phyloP scores from a whole-genome alignment of 2,888 invertebrate species.

The Drosophila niveifrons region DNA sequence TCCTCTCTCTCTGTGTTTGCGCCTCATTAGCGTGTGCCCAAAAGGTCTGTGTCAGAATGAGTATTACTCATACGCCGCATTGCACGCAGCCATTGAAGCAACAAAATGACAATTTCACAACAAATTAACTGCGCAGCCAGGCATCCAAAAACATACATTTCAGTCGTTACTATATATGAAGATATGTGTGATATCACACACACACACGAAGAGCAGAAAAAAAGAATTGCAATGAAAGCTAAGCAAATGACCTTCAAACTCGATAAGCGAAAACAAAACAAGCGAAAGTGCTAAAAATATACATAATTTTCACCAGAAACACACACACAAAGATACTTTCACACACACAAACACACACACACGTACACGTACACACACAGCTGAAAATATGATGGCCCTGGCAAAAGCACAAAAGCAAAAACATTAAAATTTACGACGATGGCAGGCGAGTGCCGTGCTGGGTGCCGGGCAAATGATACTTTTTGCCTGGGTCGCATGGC shows the following conservation, averaged over 20 bases:
- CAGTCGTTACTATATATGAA: conserved; percentile 43
- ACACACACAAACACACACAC: conserved; percentile 24
- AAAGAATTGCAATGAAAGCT: conserved; percentile 65
- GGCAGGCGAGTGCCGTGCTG: conserved; percentile 24
- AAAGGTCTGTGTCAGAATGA: conserved; percentile 57
- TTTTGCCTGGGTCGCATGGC: conserved; percentile 45
- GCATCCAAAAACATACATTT: conserved; percentile 58
- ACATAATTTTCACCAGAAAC: conserved; percentile 72
- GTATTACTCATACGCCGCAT: conserved; percentile 77
- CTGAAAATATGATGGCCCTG: conserved; percentile 73
- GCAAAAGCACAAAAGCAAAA: conserved; percentile 61
- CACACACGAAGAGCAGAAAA: conserved; percentile 13
- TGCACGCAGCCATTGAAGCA: conserved; percentile 76
- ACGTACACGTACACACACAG: conserved; percentile 27
- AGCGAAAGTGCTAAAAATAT: conserved; percentile 81
- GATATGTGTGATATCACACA: conserved; percentile 65
- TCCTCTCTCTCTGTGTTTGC: conserved; percentile 36
- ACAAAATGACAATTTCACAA: conserved; percentile 80
- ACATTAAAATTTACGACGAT: conserved; percentile 76
- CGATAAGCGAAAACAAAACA: conserved; percentile 81
- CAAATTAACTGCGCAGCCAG: conserved; percentile 76
- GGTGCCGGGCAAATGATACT: conserved; percentile 72
- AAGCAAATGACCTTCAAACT: conserved; percentile 80
- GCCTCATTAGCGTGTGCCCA: conserved; percentile 63
- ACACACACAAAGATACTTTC: conserved; percentile 27